Evolutionary conservation across 2,888 invertebrate genomes (phyloP).

Genomic region (Aporophyla lueneburgensis): DNA sequence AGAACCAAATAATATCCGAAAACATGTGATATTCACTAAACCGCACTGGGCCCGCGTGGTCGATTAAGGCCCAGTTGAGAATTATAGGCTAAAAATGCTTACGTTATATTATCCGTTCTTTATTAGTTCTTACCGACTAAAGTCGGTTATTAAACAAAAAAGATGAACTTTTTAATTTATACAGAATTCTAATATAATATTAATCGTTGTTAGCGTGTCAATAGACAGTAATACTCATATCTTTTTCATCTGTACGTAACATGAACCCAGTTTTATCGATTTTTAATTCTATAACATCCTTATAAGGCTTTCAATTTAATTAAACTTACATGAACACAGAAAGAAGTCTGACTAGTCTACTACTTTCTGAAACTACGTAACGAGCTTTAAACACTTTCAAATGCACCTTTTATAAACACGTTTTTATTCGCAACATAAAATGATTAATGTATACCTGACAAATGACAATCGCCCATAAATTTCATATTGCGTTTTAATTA

Average conservation of each 20-base stretch:
- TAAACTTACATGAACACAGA: constrained; percentile 38
- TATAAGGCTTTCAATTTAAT: constrained; percentile 46
- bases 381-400: constrained; percentile 33
- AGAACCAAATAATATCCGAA: too few relatives aligned
- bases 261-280: constrained; percentile 26
- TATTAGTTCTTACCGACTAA: background rate
- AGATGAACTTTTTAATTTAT: constrained; percentile 23
- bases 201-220: constrained; percentile 43
- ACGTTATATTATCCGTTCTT: background rate
- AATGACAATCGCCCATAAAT: constrained; percentile 58
- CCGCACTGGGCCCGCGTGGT: too few relatives aligned
- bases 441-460: constrained; percentile 39
- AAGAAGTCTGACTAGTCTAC: constrained; percentile 20
- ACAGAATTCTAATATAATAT: constrained; percentile 32
- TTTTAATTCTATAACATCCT: constrained; percentile 40
- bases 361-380: constrained; percentile 32
- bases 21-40: too few relatives aligned
- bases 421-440: constrained; percentile 33
- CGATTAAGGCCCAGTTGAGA: too few relatives aligned
- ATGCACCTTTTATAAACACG: constrained; percentile 44
- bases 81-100: too few relatives aligned
- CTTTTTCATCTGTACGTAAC: constrained; percentile 34
- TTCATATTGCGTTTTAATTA: constrained; percentile 58
- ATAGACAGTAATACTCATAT: constrained; percentile 37
- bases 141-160: constrained; percentile 43